Conservation (phyloP, 1,140 invertebrate genomes). For the Ceratina calcarata region DNA sequence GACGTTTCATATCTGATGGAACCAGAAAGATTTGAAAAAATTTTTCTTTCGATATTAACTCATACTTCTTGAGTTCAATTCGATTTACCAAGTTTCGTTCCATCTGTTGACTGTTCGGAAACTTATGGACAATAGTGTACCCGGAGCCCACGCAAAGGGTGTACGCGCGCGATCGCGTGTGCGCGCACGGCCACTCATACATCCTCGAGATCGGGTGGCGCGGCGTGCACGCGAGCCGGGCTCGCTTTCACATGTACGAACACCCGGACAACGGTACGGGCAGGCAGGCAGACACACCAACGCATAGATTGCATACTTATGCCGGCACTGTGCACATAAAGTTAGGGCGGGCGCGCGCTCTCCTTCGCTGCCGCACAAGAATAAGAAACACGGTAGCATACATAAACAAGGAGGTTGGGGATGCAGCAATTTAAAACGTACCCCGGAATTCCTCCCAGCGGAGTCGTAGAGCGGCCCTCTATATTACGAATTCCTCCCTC, state of each 20-base stretch:
- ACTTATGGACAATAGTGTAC: slow-evolving; percentile 49
- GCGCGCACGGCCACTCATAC: slow-evolving; percentile 45
- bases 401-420: slow-evolving; percentile 81
- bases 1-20: too few relatives aligned
- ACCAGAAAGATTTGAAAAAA: too few relatives aligned
- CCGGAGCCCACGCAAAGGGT: slow-evolving; percentile 26
- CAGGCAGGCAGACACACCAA: slow-evolving; percentile 46
- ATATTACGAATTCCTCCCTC: slow-evolving; percentile 79
- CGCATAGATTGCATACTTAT: slow-evolving; percentile 78
- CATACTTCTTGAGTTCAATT: too few relatives aligned
- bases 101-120: neutral
- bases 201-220: neutral
- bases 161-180: slow-evolving; percentile 28
- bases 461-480: slow-evolving; percentile 80
- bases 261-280: slow-evolving; percentile 43
- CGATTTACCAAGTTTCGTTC: too few relatives aligned
- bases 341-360: slow-evolving; percentile 69
- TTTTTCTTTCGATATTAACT: too few relatives aligned
- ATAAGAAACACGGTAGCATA: slow-evolving; percentile 81
- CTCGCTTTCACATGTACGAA: slow-evolving; percentile 35
- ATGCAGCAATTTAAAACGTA: slow-evolving; percentile 82
- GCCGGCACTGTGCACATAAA: slow-evolving; percentile 78
- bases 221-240: neutral
- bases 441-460: slow-evolving; percentile 81
- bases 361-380: slow-evolving; percentile 77